Percentiles rank a stretch among this genome's conserved stretches.
These are phyloP conservation scores for Uropsilus gracilis DNA, from an alignment of 2,113 vertebrate species.

Conservation along the genomic window DNA sequence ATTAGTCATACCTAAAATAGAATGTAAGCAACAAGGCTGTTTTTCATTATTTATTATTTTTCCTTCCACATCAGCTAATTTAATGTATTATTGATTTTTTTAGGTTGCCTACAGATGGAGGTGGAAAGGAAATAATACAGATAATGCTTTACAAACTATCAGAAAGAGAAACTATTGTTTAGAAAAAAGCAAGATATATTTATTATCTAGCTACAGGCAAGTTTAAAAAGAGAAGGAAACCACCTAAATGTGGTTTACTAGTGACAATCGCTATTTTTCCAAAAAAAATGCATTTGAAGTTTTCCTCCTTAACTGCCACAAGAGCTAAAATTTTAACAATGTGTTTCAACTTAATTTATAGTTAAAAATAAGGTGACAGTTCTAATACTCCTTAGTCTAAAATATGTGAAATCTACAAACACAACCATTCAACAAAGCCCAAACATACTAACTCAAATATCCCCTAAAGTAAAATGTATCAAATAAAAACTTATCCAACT, in stretches of 20 bases:
- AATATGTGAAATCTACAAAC: background rate
- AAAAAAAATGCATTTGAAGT: slow-evolving; percentile 34
- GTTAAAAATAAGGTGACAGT: background rate
- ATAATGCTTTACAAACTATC: slow-evolving; percentile 23
- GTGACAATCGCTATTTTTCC: background rate
- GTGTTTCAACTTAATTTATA: slow-evolving; percentile 25
- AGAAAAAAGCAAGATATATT: slow-evolving; percentile 12
- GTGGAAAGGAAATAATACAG: slow-evolving; percentile 71
- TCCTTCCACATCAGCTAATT: slow-evolving; percentile 88
- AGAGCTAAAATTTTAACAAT: slow-evolving; percentile 30
- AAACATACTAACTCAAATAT: background rate
- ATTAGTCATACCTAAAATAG: slow-evolving; percentile 78
- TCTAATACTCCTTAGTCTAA: background rate
- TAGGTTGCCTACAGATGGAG: slow-evolving; percentile 74
- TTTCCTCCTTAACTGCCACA: slow-evolving; percentile 7
- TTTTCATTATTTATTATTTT: slow-evolving; percentile 94
- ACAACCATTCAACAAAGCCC: background rate
- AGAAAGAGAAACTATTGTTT: slow-evolving; percentile 57
- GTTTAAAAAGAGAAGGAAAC: background rate
- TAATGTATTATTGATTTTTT: slow-evolving; percentile 91
- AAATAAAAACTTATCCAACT: slow-evolving; percentile 2
- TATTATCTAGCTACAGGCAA: background rate
- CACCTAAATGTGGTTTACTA: slow-evolving; percentile 27
- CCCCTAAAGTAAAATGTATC: background rate
- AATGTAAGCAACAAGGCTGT: slow-evolving; percentile 81